Percentiles rank a stretch among this genome's conserved stretches.
These are phyloP conservation scores for Melanostoma mellinum DNA, from an alignment of 2,888 invertebrate genomes.

Conservation along the genomic window DNA sequence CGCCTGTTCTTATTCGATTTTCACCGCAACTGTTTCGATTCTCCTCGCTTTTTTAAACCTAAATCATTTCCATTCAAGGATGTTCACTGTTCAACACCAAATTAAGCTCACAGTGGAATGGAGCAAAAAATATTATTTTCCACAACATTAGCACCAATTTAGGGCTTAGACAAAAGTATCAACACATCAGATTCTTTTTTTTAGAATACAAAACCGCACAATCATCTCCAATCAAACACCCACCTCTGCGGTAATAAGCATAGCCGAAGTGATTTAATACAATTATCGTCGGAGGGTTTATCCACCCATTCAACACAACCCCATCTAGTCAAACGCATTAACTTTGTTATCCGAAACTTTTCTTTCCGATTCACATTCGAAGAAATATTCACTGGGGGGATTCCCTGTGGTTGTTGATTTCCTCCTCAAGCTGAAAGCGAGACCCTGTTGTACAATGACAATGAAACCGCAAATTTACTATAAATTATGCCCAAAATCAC, in stretches of 20 bases:
- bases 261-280: slow-evolving; percentile 69
- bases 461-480: slow-evolving; percentile 71
- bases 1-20: too few relatives aligned
- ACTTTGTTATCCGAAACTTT: slow-evolving; percentile 70
- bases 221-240: slow-evolving; percentile 45
- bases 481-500: slow-evolving; percentile 73
- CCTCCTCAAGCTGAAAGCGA: slow-evolving; percentile 46
- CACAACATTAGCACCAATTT: not conserved
- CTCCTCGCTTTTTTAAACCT: too few relatives aligned
- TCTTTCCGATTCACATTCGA: slow-evolving; percentile 46
- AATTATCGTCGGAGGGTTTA: slow-evolving; percentile 61
- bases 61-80: too few relatives aligned
- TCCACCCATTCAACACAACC: slow-evolving; percentile 62
- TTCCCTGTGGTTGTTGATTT: slow-evolving; percentile 57
- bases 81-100: too few relatives aligned
- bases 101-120: too few relatives aligned
- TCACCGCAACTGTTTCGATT: too few relatives aligned
- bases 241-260: slow-evolving; percentile 63
- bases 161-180: too few relatives aligned
- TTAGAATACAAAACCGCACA: slow-evolving; percentile 47
- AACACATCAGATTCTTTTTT: slow-evolving; percentile 21
- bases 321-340: slow-evolving; percentile 62
- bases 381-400: slow-evolving; percentile 9
- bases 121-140: not conserved
- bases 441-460: slow-evolving; percentile 19